Base-by-base conservation (phyloP, 2,888 invertebrate genomes). In the Hypolimnas misippus region DNA sequence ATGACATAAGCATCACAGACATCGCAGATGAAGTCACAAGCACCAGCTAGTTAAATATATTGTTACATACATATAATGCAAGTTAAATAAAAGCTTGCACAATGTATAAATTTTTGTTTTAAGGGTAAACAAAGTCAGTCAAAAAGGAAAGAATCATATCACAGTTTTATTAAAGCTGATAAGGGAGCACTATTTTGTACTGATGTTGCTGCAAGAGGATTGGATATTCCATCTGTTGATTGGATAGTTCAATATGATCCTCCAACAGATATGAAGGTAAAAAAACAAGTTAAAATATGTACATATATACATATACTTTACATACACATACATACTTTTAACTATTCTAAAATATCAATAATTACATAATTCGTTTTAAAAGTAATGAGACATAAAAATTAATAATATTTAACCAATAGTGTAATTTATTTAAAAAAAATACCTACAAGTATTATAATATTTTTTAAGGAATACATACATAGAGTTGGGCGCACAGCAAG, bases 181-280 rank as follows among this genome's bases (percentile, higher is more conserved):
- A 93, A 94, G 57, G 98, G 98, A 1, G 97, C 96, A 67, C 91
- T 99, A 59, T 93, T 99, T 49, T 99, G 99, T 81, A 99, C 99
- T 0, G 99, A 99, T 88, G 99, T 99, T 0, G 99, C 99, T 8
- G 99, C 99, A 0, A 93, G 98, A 89, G 98, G 98, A 54, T 89
- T 98, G 70, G 99, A 99, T 84, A 99, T 99, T 84, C 99, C 99
- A 0, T 94, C 95, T 57, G 99, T 99, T 0, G 99, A 99, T 86
- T 99, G 99, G 99, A 99, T 99, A 78, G 97, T 99, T 0, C 99
- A 99, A 82, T 99, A 95, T 82, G 99, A 99, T 92, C 99, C 99
- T 8, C 99, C 99, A 78, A 98, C 98, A 93, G 99, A 99, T 93
- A 98, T 99, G 7, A 98, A 97, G 93, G 97, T 96, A 84, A 73